phyloP scores from a whole-genome alignment of 2,113 vertebrate genomes.

The Athene noctua region DNA sequence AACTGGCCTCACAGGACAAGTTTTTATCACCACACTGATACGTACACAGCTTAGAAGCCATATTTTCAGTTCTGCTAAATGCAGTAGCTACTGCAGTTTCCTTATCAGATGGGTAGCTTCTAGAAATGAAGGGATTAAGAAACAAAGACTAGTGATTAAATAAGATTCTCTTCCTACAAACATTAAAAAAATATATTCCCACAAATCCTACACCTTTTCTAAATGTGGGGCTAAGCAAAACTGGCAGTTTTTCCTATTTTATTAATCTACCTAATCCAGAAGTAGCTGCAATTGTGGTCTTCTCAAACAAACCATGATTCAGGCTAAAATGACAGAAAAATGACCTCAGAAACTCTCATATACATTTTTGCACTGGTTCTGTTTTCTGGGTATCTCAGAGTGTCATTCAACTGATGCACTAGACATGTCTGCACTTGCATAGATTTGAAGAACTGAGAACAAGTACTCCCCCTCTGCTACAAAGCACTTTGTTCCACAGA shows the following conservation, averaged over 20 bases:
- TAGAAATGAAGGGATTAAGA: background rate
- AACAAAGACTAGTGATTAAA: background rate
- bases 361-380: background rate
- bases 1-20: background rate
- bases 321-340: background rate
- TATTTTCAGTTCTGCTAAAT: constrained; percentile 20
- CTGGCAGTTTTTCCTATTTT: background rate
- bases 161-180: background rate
- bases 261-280: background rate
- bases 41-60: background rate
- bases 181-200: too few species aligned
- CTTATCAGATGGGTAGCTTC: background rate
- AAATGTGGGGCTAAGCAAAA: background rate
- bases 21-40: background rate
- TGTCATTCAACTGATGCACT: background rate
- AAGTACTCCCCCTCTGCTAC: background rate
- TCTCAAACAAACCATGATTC: background rate
- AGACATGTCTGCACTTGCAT: constrained; percentile 22
- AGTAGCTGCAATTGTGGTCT: background rate
- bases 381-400: background rate
- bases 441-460: background rate
- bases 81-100: background rate
- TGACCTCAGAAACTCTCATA: background rate
- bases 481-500: background rate
- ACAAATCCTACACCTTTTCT: background rate